phyloP scores from a whole-genome alignment of 2,113 vertebrate species.

The Elephantulus edwardii region DNA sequence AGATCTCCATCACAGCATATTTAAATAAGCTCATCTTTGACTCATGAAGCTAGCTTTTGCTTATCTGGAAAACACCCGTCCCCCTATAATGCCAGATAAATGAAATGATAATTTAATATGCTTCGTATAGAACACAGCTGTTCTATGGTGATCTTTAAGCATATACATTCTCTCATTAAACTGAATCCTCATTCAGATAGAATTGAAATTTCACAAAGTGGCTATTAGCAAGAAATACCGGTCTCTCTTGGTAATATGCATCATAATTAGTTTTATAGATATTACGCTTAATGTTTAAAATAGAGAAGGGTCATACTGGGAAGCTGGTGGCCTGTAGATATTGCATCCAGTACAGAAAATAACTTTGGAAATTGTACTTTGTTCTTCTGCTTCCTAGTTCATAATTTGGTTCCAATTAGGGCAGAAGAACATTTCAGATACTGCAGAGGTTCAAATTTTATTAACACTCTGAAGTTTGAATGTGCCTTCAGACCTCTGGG shows the following conservation, averaged over 20 bases:
- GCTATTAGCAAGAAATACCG: slow-evolving; percentile 41
- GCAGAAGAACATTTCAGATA: slow-evolving; percentile 52
- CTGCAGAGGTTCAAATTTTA: slow-evolving; percentile 64
- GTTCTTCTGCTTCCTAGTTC: slow-evolving; percentile 55
- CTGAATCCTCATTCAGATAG: slow-evolving; percentile 41
- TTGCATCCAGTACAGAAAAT: slow-evolving; percentile 36
- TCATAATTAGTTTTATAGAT: slow-evolving; percentile 66
- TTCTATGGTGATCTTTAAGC: slow-evolving; percentile 37
- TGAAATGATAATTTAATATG: slow-evolving; percentile 50
- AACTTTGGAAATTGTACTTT: slow-evolving; percentile 46
- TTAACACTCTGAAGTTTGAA: slow-evolving; percentile 64
- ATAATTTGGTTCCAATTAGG: slow-evolving; percentile 54
- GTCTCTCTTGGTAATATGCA: slow-evolving; percentile 49
- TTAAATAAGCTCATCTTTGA: slow-evolving; percentile 49
- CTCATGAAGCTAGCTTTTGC: not conserved
- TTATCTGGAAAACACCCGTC: slow-evolving; percentile 48
- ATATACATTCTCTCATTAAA: slow-evolving; percentile 57
- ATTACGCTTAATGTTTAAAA: slow-evolving; percentile 45
- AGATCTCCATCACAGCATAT: not conserved
- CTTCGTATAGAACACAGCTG: slow-evolving; percentile 44
- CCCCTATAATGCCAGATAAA: slow-evolving; percentile 42
- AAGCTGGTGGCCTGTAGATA: slow-evolving; percentile 2
- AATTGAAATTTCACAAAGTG: slow-evolving; percentile 55
- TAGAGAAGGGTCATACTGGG: slow-evolving; percentile 35
- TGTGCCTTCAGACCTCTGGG: slow-evolving; percentile 60